phyloP scores from a whole-genome alignment of 2,888 invertebrate genomes.

The Trypoxylon attenuatum region DNA sequence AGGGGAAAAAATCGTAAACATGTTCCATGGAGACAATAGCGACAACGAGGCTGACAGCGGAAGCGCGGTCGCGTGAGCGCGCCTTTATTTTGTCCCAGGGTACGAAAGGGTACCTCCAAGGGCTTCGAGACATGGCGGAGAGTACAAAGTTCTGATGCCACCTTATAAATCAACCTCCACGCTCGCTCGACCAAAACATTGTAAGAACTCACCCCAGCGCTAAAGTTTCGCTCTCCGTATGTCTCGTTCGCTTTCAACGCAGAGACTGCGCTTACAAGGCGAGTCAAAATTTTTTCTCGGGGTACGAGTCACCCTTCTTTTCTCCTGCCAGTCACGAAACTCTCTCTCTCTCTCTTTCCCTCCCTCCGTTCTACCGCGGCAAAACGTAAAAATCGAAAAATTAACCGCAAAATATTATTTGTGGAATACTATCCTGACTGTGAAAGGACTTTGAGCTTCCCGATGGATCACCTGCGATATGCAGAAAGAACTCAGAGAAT shows the following conservation, averaged over 20 bases:
- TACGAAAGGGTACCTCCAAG: constrained; percentile 43
- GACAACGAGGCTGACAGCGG: constrained; percentile 48
- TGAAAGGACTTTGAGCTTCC: neutral
- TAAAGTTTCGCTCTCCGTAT: constrained; percentile 66
- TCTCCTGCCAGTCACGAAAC: too few species aligned
- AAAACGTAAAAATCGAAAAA: neutral
- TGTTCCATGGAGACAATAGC: constrained; percentile 13
- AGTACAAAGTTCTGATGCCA: constrained; percentile 72
- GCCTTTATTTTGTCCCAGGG: constrained; percentile 61
- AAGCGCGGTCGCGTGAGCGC: constrained; percentile 60
- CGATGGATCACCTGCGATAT: too few species aligned
- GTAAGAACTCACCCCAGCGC: constrained; percentile 52
- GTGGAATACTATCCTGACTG: neutral
- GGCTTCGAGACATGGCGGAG: constrained; percentile 60
- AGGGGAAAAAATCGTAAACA: too few species aligned
- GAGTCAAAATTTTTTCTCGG: constrained; percentile 60
- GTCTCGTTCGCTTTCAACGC: constrained; percentile 59
- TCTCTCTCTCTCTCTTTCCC: too few species aligned
- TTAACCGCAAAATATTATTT: neutral
- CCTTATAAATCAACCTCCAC: constrained; percentile 70
- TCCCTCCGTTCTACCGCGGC: too few species aligned
- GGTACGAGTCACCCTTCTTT: constrained; percentile 25
- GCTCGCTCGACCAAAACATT: constrained; percentile 58
- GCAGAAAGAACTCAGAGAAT: too few species aligned
- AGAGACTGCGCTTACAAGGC: constrained; percentile 56